phyloP scores from a whole-genome alignment of 2,888 invertebrate genomes.

The Ditula angustiorana region DNA sequence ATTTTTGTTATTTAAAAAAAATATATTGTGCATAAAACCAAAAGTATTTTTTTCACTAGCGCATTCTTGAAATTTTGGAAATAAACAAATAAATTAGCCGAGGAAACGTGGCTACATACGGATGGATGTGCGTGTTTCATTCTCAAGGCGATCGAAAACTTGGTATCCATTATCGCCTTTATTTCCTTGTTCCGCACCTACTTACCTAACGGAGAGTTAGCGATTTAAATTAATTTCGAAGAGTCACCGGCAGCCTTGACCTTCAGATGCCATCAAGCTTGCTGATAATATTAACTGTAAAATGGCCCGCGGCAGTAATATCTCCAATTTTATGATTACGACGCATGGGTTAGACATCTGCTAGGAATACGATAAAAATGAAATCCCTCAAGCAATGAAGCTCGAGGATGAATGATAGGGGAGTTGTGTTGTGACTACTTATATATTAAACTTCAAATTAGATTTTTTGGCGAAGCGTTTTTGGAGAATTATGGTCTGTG shows the following conservation, averaged over 20 bases:
- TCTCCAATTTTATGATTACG: constrained; percentile 35
- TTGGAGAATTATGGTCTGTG: no score
- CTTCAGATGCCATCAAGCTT: constrained; percentile 9
- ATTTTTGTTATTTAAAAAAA: no score
- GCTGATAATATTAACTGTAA: constrained; percentile 31
- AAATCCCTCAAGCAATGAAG: constrained; percentile 23
- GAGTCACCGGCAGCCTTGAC: not conserved
- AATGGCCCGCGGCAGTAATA: constrained; percentile 31
- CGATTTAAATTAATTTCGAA: no score
- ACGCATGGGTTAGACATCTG: constrained; percentile 30
- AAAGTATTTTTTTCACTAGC: no score
- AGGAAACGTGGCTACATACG: no score
- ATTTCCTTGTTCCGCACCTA: no score
- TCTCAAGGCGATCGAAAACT: not conserved
- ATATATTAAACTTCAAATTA: not conserved
- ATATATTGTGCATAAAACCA: no score
- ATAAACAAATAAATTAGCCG: no score
- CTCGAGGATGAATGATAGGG: not conserved
- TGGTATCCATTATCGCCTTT: no score
- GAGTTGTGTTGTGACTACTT: not conserved
- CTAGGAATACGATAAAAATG: constrained; percentile 28
- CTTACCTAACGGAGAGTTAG: no score
- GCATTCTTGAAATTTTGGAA: no score
- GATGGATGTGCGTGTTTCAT: no score
- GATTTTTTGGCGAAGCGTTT: not conserved